Evolutionary conservation across 2,797 vertebrate genomes (phyloP).

Genomic region (Gymnothorax reevesii): DNA sequence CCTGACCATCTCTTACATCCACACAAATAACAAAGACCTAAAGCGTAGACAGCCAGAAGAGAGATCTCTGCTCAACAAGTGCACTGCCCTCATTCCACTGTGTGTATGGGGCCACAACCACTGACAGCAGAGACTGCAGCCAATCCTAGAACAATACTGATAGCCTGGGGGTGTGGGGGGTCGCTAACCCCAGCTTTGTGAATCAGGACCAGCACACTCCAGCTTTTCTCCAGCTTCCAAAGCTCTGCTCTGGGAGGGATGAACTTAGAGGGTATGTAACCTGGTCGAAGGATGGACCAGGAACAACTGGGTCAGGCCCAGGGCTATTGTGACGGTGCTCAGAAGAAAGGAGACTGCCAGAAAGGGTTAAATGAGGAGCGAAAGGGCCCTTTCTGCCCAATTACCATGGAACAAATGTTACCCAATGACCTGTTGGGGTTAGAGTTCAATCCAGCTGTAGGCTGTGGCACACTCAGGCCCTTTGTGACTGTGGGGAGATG

Average conservation of each 20-base stretch:
- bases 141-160: slow-evolving; percentile 29
- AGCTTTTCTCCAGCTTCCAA: slow-evolving; percentile 46
- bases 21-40: slow-evolving; percentile 11
- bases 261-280: not conserved
- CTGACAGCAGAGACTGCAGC: slow-evolving; percentile 13
- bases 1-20: slow-evolving; percentile 21
- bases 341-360: slow-evolving; percentile 41
- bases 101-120: slow-evolving; percentile 31
- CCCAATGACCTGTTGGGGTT: slow-evolving; percentile 43
- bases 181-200: slow-evolving; percentile 54
- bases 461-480: slow-evolving; percentile 39
- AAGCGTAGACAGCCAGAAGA: slow-evolving; percentile 6
- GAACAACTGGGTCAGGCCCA: slow-evolving; percentile 76
- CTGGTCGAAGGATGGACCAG: slow-evolving; percentile 43
- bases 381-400: slow-evolving; percentile 55
- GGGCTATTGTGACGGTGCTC: slow-evolving; percentile 41
- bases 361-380: slow-evolving; percentile 46
- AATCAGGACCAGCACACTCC: slow-evolving; percentile 41
- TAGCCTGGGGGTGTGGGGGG: slow-evolving; percentile 41
- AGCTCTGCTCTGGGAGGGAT: not conserved
- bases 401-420: slow-evolving; percentile 51
- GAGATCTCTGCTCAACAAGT: not conserved
- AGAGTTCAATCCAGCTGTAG: slow-evolving; percentile 39
- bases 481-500: slow-evolving; percentile 52
- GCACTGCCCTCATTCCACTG: slow-evolving; percentile 17